Evolutionary conservation across 2,888 invertebrate species (phyloP), one percentile per base, ranked within the genome.

Genomic region (Sturmia bella): DNA sequence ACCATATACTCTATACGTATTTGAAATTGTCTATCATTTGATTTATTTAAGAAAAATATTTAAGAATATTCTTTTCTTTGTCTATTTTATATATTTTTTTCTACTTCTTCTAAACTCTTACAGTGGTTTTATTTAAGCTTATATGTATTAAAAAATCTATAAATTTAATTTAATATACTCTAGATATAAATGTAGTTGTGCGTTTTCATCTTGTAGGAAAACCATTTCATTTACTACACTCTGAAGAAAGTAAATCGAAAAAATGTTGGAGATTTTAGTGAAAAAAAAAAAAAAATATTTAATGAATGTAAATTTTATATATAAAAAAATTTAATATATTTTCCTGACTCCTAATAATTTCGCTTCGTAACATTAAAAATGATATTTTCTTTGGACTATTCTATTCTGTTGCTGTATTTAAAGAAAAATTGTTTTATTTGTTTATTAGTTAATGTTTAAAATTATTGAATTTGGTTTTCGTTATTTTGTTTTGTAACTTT

Each of bases 401-500:
- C 63, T 27, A 11, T 12, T 7, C 11, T 17, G 41, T 50, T 27
- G 13, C 21, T 13, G 32, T 7, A 27, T 66, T n/a, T 41, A 57
- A 32, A 37, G 13, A 48, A 59, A 39, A 43, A 15, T 54, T 2
- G 27, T 13, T 54, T 54, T 45, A 6, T 15, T 45, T 45, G 3
- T 7, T 3, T 43, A 15, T 6, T n/a, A n/a, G n/a, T 43, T n/a
- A 13, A 43, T 15, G 6, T 39, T 12, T 43, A 70, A 57, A 59
- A 56, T 52, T 50, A 37, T 59, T 73, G 37, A 66, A 68, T 68
- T 54, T n/a, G 32, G 6, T 68, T 52, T 57, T 24, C 15, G 2
- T 84, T 73, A 80, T 77, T 84, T 61, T 52, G 57, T 64, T 75
- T 83, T 77, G 76, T 77, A 83, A 80, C 63, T 87, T 86, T 89